Evolutionary conservation across 2,113 vertebrate species (phyloP).

Genomic region (Vulpes vulpes): DNA sequence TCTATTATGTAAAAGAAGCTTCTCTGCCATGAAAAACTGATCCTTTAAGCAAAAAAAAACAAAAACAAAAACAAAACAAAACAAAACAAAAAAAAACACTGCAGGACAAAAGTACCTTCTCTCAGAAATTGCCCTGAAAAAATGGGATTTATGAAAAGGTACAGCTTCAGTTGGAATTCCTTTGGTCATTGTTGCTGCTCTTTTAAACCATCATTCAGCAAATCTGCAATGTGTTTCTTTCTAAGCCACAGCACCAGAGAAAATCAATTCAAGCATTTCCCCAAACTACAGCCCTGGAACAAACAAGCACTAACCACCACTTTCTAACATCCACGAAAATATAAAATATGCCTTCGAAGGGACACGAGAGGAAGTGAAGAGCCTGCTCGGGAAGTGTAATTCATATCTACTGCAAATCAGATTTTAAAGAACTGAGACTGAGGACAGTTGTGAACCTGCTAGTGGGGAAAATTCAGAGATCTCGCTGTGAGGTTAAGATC

Average conservation of each 20-base stretch:
- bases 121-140: background rate
- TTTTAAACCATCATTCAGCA: background rate
- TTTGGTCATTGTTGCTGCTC: fast-evolving
- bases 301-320: background rate
- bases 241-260: background rate
- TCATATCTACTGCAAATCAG: background rate
- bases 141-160: fast-evolving
- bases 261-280: background rate
- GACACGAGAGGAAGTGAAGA: background rate
- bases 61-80: too few relatives aligned
- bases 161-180: fast-evolving
- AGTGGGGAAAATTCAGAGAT: background rate
- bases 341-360: background rate
- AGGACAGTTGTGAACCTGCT: background rate
- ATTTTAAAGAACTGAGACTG: background rate
- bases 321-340: background rate
- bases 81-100: too few relatives aligned
- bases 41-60: too few relatives aligned
- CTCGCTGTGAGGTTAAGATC: fast-evolving
- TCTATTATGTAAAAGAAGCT: background rate
- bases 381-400: background rate
- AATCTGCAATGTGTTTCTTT: background rate
- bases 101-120: background rate
- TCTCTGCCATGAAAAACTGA: background rate
- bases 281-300: background rate